A percentile compares a stretch with the other conserved stretches of the same genome.
Conservation (phyloP, 2,888 invertebrate species). For the Salpingus planirostris region DNA sequence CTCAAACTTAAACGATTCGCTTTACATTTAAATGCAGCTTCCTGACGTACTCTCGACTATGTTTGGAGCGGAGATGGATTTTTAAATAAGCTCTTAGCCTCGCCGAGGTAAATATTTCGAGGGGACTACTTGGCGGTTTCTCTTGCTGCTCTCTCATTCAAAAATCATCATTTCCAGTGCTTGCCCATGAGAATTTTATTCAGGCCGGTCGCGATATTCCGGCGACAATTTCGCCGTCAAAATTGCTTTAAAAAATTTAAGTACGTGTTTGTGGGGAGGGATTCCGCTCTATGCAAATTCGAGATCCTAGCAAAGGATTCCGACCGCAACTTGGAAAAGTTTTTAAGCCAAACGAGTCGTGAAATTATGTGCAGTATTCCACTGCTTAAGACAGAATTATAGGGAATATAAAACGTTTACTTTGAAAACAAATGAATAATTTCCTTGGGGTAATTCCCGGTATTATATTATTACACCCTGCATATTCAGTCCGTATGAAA, state of each 20-base stretch:
- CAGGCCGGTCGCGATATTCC: slow-evolving; percentile 6
- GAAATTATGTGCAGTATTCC: slow-evolving; percentile 16
- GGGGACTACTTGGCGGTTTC: slow-evolving; percentile 24
- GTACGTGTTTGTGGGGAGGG: slow-evolving; percentile 1
- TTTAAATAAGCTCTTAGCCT: slow-evolving; percentile 36
- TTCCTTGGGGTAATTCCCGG: slow-evolving; percentile 6
- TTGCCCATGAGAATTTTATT: slow-evolving; percentile 10
- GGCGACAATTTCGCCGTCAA: slow-evolving; percentile 1
- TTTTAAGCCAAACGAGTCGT: slow-evolving; percentile 16
- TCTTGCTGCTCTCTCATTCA: slow-evolving; percentile 13
- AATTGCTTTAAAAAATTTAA: slow-evolving; percentile 1
- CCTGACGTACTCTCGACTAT: slow-evolving; percentile 32
- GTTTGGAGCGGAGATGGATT: slow-evolving; percentile 37
- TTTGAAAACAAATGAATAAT: slow-evolving; percentile 15
- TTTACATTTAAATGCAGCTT: slow-evolving; percentile 38
- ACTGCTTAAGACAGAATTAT: slow-evolving; percentile 22
- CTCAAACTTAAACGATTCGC: slow-evolving; percentile 36
- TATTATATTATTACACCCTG: slow-evolving; percentile 8
- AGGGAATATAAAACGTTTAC: slow-evolving; percentile 14
- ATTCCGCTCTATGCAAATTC: slow-evolving; percentile 14
- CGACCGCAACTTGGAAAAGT: slow-evolving; percentile 12
- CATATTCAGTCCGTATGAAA: slow-evolving; percentile 3
- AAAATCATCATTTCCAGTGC: slow-evolving; percentile 14
- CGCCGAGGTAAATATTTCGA: slow-evolving; percentile 29
- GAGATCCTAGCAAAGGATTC: slow-evolving; percentile 10